Evolutionary conservation across 1,140 invertebrate genomes (phyloP).

Genomic region (Theocolax elegans): DNA sequence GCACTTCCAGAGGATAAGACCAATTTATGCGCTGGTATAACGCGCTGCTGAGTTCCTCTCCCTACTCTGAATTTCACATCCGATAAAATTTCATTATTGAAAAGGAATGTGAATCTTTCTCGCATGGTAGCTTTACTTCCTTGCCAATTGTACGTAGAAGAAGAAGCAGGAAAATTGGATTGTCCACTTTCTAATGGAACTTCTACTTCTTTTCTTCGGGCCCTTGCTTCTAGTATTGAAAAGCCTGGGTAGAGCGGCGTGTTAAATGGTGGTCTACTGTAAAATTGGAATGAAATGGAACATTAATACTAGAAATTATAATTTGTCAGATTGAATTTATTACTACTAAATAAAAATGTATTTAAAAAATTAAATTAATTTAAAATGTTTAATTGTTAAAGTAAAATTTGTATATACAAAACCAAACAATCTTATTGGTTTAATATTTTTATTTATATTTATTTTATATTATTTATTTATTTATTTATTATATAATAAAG

Average conservation of each 20-base stretch:
- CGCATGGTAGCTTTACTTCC: constrained; percentile 80
- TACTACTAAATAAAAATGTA: too few relatives aligned
- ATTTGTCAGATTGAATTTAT: too few relatives aligned
- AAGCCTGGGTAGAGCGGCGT: constrained; percentile 50
- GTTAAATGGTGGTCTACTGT: constrained; percentile 56
- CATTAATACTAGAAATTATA: too few relatives aligned
- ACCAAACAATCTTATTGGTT: too few relatives aligned
- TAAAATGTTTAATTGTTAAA: too few relatives aligned
- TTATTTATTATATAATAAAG: too few relatives aligned
- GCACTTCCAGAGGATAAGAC: constrained; percentile 84
- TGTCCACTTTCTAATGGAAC: constrained; percentile 48
- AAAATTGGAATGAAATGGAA: too few relatives aligned
- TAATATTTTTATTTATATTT: too few relatives aligned
- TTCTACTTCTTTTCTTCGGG: constrained; percentile 43
- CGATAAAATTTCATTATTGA: constrained; percentile 83
- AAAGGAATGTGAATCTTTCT: constrained; percentile 82
- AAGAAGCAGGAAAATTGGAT: constrained; percentile 39
- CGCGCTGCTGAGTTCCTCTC: constrained; percentile 74
- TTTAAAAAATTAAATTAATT: too few relatives aligned
- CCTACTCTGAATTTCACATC: constrained; percentile 86
- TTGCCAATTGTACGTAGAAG: constrained; percentile 73
- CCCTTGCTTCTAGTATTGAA: constrained; percentile 52
- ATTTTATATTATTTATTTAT: too few relatives aligned
- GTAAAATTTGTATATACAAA: too few relatives aligned
- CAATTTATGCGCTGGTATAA: constrained; percentile 87